These are phyloP conservation scores for Palythoa caribaeorum DNA, from an alignment of 92 coral and sea anemone genomes.

Conservation along the genomic window DNA sequence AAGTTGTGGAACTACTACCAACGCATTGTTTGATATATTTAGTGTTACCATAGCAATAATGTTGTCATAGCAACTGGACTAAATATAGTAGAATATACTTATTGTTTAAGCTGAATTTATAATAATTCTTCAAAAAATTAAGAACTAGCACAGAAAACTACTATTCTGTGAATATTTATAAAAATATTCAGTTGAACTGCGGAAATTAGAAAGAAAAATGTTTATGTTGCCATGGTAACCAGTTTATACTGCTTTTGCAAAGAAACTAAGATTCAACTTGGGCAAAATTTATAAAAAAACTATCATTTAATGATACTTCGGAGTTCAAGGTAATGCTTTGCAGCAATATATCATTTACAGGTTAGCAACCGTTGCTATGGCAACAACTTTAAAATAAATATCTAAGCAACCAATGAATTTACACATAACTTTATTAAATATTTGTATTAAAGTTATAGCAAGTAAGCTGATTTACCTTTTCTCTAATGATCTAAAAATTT, in stretches of 20 bases:
- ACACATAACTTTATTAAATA: background rate
- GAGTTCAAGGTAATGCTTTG: slow-evolving; percentile 31
- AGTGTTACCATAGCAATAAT: slow-evolving; percentile 3
- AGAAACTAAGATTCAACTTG: slow-evolving; percentile 24
- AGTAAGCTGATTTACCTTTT: background rate
- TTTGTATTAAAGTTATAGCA: slow-evolving; percentile 3
- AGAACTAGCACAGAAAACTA: slow-evolving; percentile 13
- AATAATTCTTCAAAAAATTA: slow-evolving; percentile 16
- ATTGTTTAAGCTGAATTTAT: slow-evolving; percentile 12
- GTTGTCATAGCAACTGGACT: slow-evolving; percentile 18
- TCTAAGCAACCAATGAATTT: too few relatives aligned
- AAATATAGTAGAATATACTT: slow-evolving; percentile 9
- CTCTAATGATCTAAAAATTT: slow-evolving; percentile 14
- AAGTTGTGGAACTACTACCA: slow-evolving; percentile 18
- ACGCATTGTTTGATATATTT: background rate
- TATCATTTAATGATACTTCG: slow-evolving; percentile 5
- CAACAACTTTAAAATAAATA: too few relatives aligned
- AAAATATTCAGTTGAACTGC: slow-evolving; percentile 18
- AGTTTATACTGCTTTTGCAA: slow-evolving; percentile 5
- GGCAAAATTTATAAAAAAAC: slow-evolving; percentile 9
- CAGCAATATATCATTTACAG: slow-evolving; percentile 6
- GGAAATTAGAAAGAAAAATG: slow-evolving; percentile 5
- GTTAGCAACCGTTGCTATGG: background rate
- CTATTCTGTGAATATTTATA: slow-evolving; percentile 6
- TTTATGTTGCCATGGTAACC: slow-evolving; percentile 19